These are phyloP conservation scores for Crotalus viridis DNA, from an alignment of 2,113 vertebrate species.

Conservation along the genomic window DNA sequence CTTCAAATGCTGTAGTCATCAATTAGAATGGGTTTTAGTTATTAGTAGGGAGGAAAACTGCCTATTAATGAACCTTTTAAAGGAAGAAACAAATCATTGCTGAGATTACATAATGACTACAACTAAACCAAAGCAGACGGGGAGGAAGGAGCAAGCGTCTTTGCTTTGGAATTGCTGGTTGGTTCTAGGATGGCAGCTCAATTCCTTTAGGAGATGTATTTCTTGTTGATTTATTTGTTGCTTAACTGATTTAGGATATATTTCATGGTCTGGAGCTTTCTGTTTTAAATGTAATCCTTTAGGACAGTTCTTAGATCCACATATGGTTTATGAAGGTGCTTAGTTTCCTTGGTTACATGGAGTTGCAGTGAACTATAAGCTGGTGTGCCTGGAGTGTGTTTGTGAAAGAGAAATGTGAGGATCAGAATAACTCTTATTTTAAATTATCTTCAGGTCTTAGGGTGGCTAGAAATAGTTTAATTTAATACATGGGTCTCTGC, in stretches of 20 bases:
- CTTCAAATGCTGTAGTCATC: neutral
- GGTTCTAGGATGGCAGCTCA: neutral
- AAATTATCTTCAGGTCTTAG: neutral
- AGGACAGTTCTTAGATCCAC: neutral
- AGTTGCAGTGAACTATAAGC: neutral
- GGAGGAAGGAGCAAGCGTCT: neutral
- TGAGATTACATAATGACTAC: neutral
- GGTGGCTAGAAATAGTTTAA: neutral
- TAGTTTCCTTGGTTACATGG: neutral
- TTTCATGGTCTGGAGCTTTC: neutral
- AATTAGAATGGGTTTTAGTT: neutral
- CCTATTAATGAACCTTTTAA: neutral
- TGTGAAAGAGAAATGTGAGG: neutral
- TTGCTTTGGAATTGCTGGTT: neutral
- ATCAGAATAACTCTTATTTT: neutral
- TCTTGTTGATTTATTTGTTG: neutral
- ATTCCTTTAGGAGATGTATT: neutral
- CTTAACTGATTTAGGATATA: neutral
- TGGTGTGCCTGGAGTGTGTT: neutral
- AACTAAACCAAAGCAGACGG: neutral
- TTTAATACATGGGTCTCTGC: neutral
- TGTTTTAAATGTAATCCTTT: neutral
- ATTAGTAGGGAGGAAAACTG: neutral
- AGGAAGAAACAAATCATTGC: neutral
- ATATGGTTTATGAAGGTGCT: neutral